Conservation (phyloP, 1,140 invertebrate species). For the Drosophila pseudoobscura region DNA sequence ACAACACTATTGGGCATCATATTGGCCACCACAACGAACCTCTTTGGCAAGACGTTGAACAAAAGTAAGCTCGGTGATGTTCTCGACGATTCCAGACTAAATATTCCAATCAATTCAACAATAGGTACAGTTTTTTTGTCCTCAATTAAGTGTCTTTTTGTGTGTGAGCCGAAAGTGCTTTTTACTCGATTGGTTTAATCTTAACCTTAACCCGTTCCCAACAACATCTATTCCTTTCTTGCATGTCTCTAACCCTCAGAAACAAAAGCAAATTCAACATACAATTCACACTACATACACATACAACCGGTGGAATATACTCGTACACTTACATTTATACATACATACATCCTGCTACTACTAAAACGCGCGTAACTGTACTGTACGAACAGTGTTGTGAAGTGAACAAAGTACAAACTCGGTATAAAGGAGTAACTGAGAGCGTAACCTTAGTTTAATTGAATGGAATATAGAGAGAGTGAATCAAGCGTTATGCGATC, state of each 20-base stretch:
- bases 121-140: slow-evolving; percentile 82
- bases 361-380: slow-evolving; percentile 30
- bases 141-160: slow-evolving; percentile 19
- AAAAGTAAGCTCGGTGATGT: slow-evolving; percentile 82
- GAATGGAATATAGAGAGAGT: slow-evolving; percentile 74
- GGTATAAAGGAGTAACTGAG: background rate
- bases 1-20: slow-evolving; percentile 51
- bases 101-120: slow-evolving; percentile 83
- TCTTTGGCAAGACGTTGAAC: slow-evolving; percentile 62
- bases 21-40: slow-evolving; percentile 58
- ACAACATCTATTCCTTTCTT: background rate
- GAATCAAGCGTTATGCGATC: slow-evolving; percentile 12
- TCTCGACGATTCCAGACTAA: slow-evolving; percentile 77
- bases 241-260: no score
- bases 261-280: no score
- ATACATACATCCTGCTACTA: slow-evolving; percentile 1
- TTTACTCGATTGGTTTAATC: slow-evolving; percentile 1
- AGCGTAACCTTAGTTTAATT: slow-evolving; percentile 76
- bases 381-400: slow-evolving; percentile 47
- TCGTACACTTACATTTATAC: no score
- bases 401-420: slow-evolving; percentile 31
- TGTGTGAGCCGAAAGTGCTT: slow-evolving; percentile 34
- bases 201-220: slow-evolving; percentile 9
- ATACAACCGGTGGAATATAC: no score
- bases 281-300: no score